Percentiles rank a stretch among this genome's conserved stretches.
Conservation (phyloP, 2,888 invertebrate genomes). For the Rhamphomyia laevipes region DNA sequence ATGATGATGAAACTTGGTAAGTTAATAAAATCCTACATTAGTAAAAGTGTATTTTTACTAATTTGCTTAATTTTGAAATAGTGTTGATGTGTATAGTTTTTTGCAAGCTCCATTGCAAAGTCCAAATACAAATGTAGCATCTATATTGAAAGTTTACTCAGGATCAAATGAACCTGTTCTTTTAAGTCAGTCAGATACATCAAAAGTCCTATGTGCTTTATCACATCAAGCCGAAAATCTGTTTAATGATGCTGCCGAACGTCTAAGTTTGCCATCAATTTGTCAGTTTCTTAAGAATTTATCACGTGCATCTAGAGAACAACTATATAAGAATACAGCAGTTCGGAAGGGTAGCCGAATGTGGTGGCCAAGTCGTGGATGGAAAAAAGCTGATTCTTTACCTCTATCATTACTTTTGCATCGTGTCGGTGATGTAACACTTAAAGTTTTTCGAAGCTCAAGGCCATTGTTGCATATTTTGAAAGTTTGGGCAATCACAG, state of each 20-base stretch:
- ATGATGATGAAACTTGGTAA: slow-evolving; percentile 71
- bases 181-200: slow-evolving; percentile 66
- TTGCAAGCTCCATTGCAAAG: slow-evolving; percentile 58
- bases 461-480: slow-evolving; percentile 83
- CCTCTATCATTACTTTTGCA: slow-evolving; percentile 56
- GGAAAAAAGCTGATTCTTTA: slow-evolving; percentile 37
- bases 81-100: slow-evolving; percentile 77
- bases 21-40: slow-evolving; percentile 12
- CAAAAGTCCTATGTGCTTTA: slow-evolving; percentile 79
- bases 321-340: slow-evolving; percentile 41
- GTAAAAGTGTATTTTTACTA: neutral
- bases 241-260: slow-evolving; percentile 79
- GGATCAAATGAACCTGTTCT: slow-evolving; percentile 42
- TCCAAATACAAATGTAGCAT: slow-evolving; percentile 41
- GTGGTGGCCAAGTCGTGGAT: slow-evolving; percentile 38
- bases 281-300: slow-evolving; percentile 71
- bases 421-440: slow-evolving; percentile 76
- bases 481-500: slow-evolving; percentile 84
- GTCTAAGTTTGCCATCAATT: slow-evolving; percentile 73
- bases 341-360: slow-evolving; percentile 38
- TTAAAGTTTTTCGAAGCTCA: slow-evolving; percentile 76
- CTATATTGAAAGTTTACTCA: slow-evolving; percentile 35
- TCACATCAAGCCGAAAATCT: slow-evolving; percentile 84
- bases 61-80: slow-evolving; percentile 29
- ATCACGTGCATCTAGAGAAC: slow-evolving; percentile 74